phyloP scores from a whole-genome alignment of 2,113 vertebrate species.

The Crotalus horridus region DNA sequence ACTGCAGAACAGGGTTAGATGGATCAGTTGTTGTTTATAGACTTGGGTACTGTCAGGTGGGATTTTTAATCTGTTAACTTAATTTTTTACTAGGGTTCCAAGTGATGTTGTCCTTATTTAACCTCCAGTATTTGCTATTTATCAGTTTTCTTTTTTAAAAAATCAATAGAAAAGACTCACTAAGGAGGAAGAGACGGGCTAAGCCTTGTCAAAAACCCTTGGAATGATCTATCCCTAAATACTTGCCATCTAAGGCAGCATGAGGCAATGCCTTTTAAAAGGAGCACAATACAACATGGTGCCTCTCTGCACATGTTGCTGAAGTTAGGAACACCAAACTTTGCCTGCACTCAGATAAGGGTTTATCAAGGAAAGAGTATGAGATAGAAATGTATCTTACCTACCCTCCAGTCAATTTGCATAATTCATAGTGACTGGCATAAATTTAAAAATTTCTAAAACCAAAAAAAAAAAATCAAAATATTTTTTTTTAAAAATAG shows the following conservation, averaged over 20 bases:
- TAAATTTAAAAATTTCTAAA: too few relatives aligned
- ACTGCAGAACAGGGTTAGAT: background rate
- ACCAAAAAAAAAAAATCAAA: too few relatives aligned
- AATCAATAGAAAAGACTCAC: background rate
- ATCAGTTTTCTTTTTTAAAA: background rate
- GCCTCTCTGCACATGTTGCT: background rate
- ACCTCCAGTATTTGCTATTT: background rate
- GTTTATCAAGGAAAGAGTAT: background rate
- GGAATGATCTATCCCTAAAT: background rate
- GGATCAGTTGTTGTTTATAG: background rate
- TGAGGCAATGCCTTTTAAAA: background rate
- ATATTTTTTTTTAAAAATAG: too few relatives aligned
- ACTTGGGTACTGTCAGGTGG: background rate
- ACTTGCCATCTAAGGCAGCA: background rate
- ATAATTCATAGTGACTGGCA: too few relatives aligned
- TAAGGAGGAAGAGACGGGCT: background rate
- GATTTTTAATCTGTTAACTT: background rate
- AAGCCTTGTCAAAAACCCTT: background rate
- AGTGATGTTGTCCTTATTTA: background rate
- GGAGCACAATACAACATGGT: background rate
- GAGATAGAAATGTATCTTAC: background rate
- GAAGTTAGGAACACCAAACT: background rate
- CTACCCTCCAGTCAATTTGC: background rate
- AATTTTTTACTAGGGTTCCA: background rate
- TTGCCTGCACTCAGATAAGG: background rate